phyloP scores from a whole-genome alignment of 2,888 invertebrate genomes.

The Spilarctia lutea region DNA sequence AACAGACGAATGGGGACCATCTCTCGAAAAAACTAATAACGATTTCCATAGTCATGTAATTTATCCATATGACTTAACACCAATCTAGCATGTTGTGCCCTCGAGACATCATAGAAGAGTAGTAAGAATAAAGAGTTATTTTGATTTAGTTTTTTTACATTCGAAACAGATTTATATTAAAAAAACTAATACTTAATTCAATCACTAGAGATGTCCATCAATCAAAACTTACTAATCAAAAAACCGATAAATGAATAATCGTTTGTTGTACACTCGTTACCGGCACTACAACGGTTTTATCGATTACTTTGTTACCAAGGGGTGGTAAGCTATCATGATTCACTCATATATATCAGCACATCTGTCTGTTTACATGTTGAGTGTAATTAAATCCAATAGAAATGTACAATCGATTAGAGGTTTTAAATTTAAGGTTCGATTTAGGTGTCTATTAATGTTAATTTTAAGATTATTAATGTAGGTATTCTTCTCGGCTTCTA shows the following conservation, averaged over 20 bases:
- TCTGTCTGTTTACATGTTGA: constrained; percentile 39
- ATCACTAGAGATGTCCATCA: not conserved
- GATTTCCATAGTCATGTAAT: no score
- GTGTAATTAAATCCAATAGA: constrained; percentile 12
- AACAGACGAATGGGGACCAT: no score
- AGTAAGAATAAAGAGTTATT: not conserved
- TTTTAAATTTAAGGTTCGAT: not conserved
- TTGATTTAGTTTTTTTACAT: not conserved
- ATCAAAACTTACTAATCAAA: not conserved
- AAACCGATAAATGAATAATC: constrained; percentile 3
- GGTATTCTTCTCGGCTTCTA: not conserved
- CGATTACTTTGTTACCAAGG: constrained; percentile 30
- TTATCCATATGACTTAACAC: not conserved
- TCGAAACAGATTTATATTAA: not conserved
- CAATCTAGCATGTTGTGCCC: not conserved
- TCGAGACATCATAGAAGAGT: not conserved
- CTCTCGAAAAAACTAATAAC: no score
- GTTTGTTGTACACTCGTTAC: not conserved
- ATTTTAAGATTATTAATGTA: not conserved
- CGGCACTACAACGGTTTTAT: constrained; percentile 43
- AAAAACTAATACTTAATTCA: not conserved
- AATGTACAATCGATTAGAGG: not conserved
- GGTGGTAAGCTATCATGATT: constrained; percentile 35
- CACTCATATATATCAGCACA: constrained; percentile 33
- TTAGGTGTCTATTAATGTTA: not conserved